Evolutionary conservation across 2,113 vertebrate genomes (phyloP), one percentile per base, ranked within the genome.

Genomic region (Bujurquina vittata): DNA sequence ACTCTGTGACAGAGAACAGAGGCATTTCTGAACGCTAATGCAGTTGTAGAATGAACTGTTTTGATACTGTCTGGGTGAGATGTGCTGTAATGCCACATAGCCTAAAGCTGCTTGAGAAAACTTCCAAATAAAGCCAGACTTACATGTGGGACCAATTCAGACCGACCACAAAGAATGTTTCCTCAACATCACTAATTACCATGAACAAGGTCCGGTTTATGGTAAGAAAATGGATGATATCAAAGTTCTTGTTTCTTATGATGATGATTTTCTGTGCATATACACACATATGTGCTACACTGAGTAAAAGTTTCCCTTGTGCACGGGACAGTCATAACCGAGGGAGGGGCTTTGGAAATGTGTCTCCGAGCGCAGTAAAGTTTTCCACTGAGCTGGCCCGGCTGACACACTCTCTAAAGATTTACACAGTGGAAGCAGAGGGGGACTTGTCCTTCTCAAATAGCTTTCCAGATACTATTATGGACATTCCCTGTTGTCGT

Each of bases 361-460:
- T 78, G 61, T 83, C 49, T 86, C 72, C 54, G 65, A 84, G 55
- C 3, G 81, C 89, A 94, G 87, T 87, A 61, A 92, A 60, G 87
- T 94, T 94, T 94, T 95, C 94, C 94, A 92, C 86, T 88, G 89
- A 78, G 86, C 79, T 22, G 75, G 75, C 79, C 79, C 8, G 5
- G 63, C 89, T 93, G 88, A 90, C 90, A 85, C 91, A 79, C 79
- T 86, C 86, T 77, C 89, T 23, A 23, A 79, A 84, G 88, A 91
- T 76, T 69, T 75, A 43, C 76, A 59, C 29, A 35, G 61, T 18
- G 76, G 57, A 72, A 83, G 78, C 79, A 80, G 81, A 84, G 22
- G 31, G 33, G 67, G 79, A 83, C 77, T 60, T 59, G 52, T 74
- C 75, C 17, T 12, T 54, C 59, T 75, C 54, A 79, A 81, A 83